Base-by-base conservation (phyloP, 1,140 invertebrate genomes). In the Galleria mellonella region DNA sequence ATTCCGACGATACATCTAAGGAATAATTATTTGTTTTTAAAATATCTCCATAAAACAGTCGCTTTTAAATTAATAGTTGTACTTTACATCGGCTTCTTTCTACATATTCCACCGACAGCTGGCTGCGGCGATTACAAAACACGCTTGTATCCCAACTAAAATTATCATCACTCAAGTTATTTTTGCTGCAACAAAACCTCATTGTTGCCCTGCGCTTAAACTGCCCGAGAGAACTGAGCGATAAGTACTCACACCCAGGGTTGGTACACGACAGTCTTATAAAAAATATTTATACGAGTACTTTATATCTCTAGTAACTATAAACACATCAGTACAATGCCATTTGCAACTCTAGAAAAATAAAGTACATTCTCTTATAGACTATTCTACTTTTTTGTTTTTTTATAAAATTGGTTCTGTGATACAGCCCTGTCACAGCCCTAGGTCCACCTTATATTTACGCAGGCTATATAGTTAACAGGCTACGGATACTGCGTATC, bases 401-500 rank as follows among this genome's bases (percentile, higher is more conserved):
- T 23, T 3, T 23, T 23, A 23, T 3, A 3, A 6, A 3, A 3
- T 23, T 23, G 6, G 17, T 23, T n/a, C 17, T 23, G 17, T 6
- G 2, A 2, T 23, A 6, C 6, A 23, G 17, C 17, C 17, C 17
- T 23, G 17, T 23, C 2, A 30, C 29, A 42, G 31, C 23, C 31
- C 30, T 33, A 33, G 2, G 35, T 6, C 23, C 32, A 43, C 23
- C 32, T 33, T 38, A 43, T 30, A 38, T 43, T 49, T 42, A 43
- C 38, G 29, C 28, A n/a, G 31, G 35, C 17, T 44, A 9, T 51
- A 44, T 36, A 43, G 31, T 51, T 51, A 44, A 39, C 32, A 27
- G 23, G 28, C 12, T 29, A 41, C 28, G 39, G 62, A 75, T 72
- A 68, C 60, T 62, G 61, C 62, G 69, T 73, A 72, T 70, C 62